phyloP scores from a whole-genome alignment of 2,113 vertebrate species.

The Coptodon bakossiorum region DNA sequence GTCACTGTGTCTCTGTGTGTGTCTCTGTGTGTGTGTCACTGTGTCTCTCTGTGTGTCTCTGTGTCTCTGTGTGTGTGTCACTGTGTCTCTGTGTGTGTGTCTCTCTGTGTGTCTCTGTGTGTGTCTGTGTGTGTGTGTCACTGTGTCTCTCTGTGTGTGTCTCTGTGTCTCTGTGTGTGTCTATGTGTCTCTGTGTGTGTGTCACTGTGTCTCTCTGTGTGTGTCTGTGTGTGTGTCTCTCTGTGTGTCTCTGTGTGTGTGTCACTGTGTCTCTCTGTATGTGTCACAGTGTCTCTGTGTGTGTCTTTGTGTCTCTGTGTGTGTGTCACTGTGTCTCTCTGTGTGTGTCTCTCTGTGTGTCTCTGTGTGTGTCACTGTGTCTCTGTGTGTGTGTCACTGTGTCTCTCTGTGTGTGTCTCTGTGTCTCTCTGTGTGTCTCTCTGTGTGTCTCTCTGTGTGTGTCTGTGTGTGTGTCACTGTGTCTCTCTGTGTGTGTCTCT shows the following conservation, averaged over 20 bases:
- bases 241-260: fast-evolving
- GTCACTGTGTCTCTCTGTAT: too few relatives aligned
- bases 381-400: fast-evolving
- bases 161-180: fast-evolving
- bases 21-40: fast-evolving
- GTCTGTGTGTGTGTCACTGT: too few relatives aligned
- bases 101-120: fast-evolving
- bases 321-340: fast-evolving
- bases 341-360: fast-evolving
- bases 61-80: fast-evolving
- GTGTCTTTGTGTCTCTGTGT: fast-evolving
- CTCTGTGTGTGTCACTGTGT: fast-evolving
- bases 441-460: fast-evolving
- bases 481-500: fast-evolving
- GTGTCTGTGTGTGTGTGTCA: fast-evolving
- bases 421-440: fast-evolving
- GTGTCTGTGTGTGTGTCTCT: fast-evolving
- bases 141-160: fast-evolving
- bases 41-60: fast-evolving
- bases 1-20: fast-evolving
- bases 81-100: fast-evolving
- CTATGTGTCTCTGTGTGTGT: too few relatives aligned
- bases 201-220: fast-evolving
- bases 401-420: fast-evolving
- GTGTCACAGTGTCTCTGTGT: fast-evolving